Evolutionary conservation across 2,888 invertebrate genomes (phyloP).

Genomic region (Cryptosula pallasiana): DNA sequence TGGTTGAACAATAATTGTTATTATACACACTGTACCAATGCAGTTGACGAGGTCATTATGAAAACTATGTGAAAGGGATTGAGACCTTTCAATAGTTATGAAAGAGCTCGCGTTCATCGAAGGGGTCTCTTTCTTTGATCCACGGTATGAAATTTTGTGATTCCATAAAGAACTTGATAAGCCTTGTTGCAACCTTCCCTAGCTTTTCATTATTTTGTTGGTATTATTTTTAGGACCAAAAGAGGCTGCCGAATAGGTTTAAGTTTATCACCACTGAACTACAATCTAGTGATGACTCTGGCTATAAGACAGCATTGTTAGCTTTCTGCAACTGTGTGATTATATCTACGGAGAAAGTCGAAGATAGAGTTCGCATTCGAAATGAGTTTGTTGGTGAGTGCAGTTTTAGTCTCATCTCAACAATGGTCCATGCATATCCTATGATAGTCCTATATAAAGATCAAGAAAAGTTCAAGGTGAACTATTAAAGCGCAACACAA

Average conservation of each 20-base stretch:
- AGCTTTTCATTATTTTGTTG: neutral
- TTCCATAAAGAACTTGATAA: neutral
- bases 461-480: too few relatives aligned
- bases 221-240: slow-evolving; percentile 66
- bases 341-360: slow-evolving; percentile 78
- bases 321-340: slow-evolving; percentile 93
- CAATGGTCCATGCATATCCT: too few relatives aligned
- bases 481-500: too few relatives aligned
- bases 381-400: slow-evolving; percentile 93
- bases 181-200: neutral
- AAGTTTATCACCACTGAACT: slow-evolving; percentile 81
- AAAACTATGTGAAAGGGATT: neutral
- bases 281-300: slow-evolving; percentile 65
- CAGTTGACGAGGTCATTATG: neutral
- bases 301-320: slow-evolving; percentile 83
- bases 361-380: slow-evolving; percentile 79
- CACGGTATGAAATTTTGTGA: neutral
- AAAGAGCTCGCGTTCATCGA: neutral
- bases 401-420: too few relatives aligned
- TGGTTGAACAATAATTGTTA: neutral
- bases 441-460: too few relatives aligned
- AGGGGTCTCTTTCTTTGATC: neutral
- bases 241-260: slow-evolving; percentile 81
- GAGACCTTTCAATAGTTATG: neutral
- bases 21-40: neutral